A percentile compares a stretch with the other conserved stretches of the same genome.
These are phyloP conservation scores for Sitophilus oryzae DNA, from an alignment of 1,140 invertebrate genomes.

Conservation along the genomic window DNA sequence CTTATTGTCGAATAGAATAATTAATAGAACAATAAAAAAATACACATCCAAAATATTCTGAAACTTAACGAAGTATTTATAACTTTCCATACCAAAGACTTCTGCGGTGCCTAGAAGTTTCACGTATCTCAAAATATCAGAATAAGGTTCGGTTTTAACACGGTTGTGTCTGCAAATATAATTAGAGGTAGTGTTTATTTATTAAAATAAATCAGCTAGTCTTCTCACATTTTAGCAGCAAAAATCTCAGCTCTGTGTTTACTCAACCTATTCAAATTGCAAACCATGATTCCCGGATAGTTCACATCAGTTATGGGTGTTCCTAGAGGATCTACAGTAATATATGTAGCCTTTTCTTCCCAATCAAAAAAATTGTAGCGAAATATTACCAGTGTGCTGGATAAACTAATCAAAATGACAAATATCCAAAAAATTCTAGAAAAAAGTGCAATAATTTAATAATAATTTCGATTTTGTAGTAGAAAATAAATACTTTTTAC, in stretches of 20 bases:
- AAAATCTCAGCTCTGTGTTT: slow-evolving; percentile 36
- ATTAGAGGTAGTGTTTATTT: no score
- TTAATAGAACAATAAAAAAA: no score
- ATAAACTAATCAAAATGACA: neutral
- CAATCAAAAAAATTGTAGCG: slow-evolving; percentile 39
- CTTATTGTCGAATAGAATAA: no score
- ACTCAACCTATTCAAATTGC: slow-evolving; percentile 52
- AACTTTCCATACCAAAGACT: slow-evolving; percentile 20
- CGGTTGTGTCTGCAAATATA: slow-evolving; percentile 4
- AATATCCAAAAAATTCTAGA: slow-evolving; percentile 16
- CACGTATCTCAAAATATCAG: slow-evolving; percentile 16
- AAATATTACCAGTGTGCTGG: slow-evolving; percentile 2
- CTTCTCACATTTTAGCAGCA: slow-evolving; percentile 42
- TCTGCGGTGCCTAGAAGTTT: slow-evolving; percentile 29
- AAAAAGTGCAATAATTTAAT: no score
- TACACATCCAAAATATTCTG: slow-evolving; percentile 29
- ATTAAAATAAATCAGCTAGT: no score
- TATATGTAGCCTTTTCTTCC: slow-evolving; percentile 44
- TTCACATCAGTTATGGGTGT: slow-evolving; percentile 48
- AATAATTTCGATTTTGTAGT: no score
- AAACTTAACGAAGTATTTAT: slow-evolving; percentile 12
- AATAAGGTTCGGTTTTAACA: neutral
- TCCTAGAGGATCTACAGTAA: slow-evolving; percentile 45
- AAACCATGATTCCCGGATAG: slow-evolving; percentile 52
- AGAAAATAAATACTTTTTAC: no score